Percentiles rank a stretch among this genome's conserved stretches.
Conservation (phyloP, 2,888 invertebrate species). For the Tinea trinotella region DNA sequence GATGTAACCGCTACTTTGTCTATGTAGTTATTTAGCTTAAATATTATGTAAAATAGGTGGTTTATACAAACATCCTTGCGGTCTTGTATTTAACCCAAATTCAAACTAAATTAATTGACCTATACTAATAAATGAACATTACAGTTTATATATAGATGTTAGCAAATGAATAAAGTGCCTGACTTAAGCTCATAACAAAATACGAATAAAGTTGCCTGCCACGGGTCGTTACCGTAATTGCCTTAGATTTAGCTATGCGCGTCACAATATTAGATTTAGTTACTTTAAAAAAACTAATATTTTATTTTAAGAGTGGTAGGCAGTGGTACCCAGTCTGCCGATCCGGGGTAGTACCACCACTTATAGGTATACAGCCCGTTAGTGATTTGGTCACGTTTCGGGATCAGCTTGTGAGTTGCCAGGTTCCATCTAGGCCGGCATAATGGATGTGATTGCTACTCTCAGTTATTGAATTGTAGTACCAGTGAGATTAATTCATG, state of each 20-base stretch:
- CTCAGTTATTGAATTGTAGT: no score
- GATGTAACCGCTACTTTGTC: no score
- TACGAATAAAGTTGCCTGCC: constrained; percentile 3
- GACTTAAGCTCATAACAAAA: constrained; percentile 15
- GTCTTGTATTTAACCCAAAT: not conserved
- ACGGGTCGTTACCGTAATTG: constrained; percentile 6
- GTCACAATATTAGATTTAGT: not conserved
- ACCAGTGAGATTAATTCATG: no score
- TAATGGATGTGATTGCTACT: no score
- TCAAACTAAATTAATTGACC: not conserved
- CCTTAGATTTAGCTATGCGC: not conserved
- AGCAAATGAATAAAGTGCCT: constrained; percentile 14
- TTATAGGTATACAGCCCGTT: no score
- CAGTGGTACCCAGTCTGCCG: no score
- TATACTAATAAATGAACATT: not conserved
- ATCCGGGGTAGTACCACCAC: no score
- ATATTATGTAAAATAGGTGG: not conserved
- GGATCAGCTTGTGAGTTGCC: no score
- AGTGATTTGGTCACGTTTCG: no score
- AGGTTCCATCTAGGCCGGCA: no score
- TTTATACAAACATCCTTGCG: not conserved
- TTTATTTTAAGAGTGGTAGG: no score
- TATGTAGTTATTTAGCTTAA: no score
- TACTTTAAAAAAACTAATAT: not conserved
- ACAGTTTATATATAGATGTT: not conserved